Percentiles rank a stretch among this genome's conserved stretches.
Conservation (phyloP, 64 coral and sea anemone genomes). For the Anthopleura sola region DNA sequence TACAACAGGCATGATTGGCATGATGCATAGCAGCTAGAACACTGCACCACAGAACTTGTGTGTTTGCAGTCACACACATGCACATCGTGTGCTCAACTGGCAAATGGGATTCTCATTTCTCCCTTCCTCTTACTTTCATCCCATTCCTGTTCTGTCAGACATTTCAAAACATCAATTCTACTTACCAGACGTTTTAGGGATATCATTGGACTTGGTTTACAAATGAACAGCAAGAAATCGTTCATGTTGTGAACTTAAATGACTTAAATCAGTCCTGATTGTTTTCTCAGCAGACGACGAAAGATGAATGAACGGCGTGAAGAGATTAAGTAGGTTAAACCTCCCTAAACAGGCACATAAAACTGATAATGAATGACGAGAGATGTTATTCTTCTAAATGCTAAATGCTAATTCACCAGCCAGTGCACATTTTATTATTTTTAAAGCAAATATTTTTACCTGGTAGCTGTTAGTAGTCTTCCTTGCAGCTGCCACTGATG, state of each 20-base stretch:
- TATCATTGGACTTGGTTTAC: neutral
- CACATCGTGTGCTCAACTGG: no score
- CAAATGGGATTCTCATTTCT: no score
- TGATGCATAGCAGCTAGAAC: no score
- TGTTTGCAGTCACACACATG: no score
- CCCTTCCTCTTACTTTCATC: no score
- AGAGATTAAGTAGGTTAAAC: slow-evolving; percentile 72
- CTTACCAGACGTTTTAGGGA: no score
- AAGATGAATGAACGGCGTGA: slow-evolving; percentile 70
- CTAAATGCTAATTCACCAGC: neutral
- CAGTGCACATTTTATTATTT: slow-evolving; percentile 1
- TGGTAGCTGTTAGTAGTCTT: no score
- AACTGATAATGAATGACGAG: neutral
- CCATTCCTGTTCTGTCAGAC: no score
- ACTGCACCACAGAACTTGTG: no score
- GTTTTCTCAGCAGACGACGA: slow-evolving; percentile 55
- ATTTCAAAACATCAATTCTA: no score
- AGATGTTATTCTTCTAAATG: neutral
- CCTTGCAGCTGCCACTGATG: no score
- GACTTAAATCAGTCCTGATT: slow-evolving; percentile 6
- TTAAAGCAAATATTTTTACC: slow-evolving; percentile 1
- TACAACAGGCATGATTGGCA: no score
- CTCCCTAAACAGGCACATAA: neutral
- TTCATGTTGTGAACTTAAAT: neutral
- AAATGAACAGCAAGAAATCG: neutral